Evolutionary conservation across 2,797 vertebrate genomes (phyloP).

Genomic region (Schizopygopsis malacanthus): DNA sequence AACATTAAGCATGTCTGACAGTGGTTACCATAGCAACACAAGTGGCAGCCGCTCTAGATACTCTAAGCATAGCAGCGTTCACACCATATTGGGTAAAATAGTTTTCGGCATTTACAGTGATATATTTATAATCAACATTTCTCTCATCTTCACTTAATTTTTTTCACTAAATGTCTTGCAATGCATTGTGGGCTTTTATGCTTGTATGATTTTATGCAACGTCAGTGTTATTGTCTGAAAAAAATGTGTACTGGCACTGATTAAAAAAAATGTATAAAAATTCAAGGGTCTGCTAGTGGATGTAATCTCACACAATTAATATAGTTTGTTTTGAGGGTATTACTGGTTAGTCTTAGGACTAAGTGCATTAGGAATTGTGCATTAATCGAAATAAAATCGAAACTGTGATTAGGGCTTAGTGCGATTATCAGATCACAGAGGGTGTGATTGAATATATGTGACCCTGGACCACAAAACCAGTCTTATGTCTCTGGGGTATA

Average conservation of each 20-base stretch:
- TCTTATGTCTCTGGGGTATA: no score
- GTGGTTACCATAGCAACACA: conserved; percentile 34
- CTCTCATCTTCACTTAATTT: background rate
- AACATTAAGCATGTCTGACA: conserved; percentile 9
- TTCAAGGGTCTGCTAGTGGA: background rate
- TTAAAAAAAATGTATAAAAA: background rate
- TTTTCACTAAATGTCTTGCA: background rate
- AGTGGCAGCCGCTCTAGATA: conserved; percentile 14
- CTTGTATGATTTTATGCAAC: background rate
- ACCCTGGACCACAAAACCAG: no score
- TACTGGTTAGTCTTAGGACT: background rate
- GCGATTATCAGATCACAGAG: no score
- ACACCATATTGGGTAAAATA: conserved; percentile 1
- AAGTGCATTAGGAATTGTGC: no score
- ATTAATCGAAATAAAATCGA: background rate
- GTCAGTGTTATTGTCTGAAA: background rate
- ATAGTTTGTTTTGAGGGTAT: background rate
- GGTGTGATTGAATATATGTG: background rate
- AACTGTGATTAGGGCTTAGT: no score
- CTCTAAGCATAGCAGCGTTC: background rate
- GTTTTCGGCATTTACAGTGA: background rate
- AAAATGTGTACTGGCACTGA: background rate
- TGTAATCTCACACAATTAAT: background rate
- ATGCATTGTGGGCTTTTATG: background rate
- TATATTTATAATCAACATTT: background rate